Conservation (phyloP, 2,888 invertebrate genomes). For the Melinopterus prodromus region DNA sequence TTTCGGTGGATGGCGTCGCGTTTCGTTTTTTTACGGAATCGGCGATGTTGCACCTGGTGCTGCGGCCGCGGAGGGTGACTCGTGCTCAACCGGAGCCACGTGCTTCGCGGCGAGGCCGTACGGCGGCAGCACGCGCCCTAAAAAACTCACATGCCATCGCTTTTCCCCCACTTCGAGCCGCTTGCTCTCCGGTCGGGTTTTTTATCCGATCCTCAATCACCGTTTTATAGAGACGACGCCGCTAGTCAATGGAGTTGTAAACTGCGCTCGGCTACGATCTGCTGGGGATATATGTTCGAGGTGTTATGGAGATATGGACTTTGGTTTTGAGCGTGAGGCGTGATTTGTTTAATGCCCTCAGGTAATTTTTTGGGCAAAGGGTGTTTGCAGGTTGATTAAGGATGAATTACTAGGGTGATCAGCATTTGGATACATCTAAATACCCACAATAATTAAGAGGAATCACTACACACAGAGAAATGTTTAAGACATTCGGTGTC, state of each 20-base stretch:
- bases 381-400: too few species aligned
- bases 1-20: neutral
- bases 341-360: too few species aligned
- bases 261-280: neutral
- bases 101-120: neutral
- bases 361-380: too few species aligned
- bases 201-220: neutral
- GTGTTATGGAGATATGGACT: too few species aligned
- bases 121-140: neutral
- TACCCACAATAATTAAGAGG: too few species aligned
- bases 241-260: neutral
- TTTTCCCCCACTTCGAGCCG: neutral
- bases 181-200: neutral
- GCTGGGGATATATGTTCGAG: neutral
- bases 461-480: too few species aligned
- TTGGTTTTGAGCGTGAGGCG: too few species aligned
- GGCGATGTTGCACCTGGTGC: neutral
- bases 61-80: neutral
- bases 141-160: neutral
- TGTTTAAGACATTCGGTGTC: too few species aligned
- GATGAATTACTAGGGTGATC: too few species aligned
- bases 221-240: neutral
- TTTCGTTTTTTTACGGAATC: conserved; percentile 1
- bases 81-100: neutral
- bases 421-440: too few species aligned